Percentiles rank a stretch among this genome's conserved stretches.
Conservation (phyloP, 2,113 vertebrate genomes). For the Oreochromis aureus region DNA sequence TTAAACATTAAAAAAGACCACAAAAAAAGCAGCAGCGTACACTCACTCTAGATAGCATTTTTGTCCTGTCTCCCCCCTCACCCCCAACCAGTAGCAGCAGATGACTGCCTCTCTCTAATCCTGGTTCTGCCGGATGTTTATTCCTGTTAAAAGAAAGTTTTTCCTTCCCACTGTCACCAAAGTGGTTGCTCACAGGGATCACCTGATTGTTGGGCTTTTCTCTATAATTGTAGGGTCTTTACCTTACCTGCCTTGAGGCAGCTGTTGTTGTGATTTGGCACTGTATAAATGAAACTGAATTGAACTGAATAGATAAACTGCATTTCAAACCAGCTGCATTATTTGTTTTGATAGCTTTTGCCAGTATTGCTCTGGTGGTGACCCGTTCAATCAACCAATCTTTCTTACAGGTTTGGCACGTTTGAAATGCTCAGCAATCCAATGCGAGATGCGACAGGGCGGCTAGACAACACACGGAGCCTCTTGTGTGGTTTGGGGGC, state of each 20-base stretch:
- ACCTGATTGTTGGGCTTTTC: neutral
- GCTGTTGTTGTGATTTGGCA: neutral
- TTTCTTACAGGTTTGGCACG: constrained; percentile 69
- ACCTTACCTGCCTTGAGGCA: neutral
- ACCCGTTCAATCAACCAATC: no score
- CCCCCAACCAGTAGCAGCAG: neutral
- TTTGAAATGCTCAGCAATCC: constrained; percentile 77
- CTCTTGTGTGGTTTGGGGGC: constrained; percentile 75
- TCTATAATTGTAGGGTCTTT: neutral
- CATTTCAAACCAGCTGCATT: neutral
- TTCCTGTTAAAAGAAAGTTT: neutral
- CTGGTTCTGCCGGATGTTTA: neutral
- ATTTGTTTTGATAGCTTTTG: neutral
- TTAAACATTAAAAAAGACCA: neutral
- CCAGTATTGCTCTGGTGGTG: neutral
- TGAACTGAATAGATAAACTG: neutral
- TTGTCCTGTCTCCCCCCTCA: neutral
- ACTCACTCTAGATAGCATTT: neutral
- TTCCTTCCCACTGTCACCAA: neutral
- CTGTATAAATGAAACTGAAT: neutral
- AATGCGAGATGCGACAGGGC: constrained; percentile 69
- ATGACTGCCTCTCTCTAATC: neutral
- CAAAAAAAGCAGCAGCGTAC: neutral
- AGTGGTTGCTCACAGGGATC: neutral
- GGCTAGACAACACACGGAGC: constrained; percentile 73